Conservation (phyloP, 2,797 vertebrate genomes). For the Enoplosus armatus region DNA sequence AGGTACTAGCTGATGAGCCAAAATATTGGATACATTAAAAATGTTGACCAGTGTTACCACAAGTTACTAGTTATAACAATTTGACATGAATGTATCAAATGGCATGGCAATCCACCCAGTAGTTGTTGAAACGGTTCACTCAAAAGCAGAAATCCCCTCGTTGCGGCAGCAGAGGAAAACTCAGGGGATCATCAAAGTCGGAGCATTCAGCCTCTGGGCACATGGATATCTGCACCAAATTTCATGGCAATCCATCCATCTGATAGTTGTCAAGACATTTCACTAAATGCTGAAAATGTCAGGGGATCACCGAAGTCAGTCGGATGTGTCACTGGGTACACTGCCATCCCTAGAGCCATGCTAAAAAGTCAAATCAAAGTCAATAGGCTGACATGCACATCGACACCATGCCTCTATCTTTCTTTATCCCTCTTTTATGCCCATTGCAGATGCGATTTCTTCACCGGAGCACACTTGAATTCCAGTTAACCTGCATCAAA, state of each 20-base stretch:
- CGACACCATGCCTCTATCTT: conserved; percentile 2
- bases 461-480: conserved; percentile 58
- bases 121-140: background rate
- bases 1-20: background rate
- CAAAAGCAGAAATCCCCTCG: background rate
- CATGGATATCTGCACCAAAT: background rate
- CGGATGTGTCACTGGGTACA: no score
- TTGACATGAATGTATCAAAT: background rate
- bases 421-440: conserved; percentile 17
- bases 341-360: background rate
- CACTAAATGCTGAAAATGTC: no score
- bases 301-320: no score
- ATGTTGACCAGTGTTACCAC: no score
- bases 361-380: conserved; percentile 31
- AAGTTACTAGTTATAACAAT: no score
- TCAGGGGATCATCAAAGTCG: background rate
- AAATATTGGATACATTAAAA: background rate
- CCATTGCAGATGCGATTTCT: conserved; percentile 52
- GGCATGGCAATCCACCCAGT: background rate
- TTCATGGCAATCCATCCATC: background rate
- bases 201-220: background rate
- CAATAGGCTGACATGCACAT: background rate
- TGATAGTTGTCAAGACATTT: background rate
- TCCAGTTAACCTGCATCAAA: conserved; percentile 73
- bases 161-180: background rate